Evolutionary conservation across 2,113 vertebrate genomes (phyloP).

Genomic region (Micronycteris hirsuta): DNA sequence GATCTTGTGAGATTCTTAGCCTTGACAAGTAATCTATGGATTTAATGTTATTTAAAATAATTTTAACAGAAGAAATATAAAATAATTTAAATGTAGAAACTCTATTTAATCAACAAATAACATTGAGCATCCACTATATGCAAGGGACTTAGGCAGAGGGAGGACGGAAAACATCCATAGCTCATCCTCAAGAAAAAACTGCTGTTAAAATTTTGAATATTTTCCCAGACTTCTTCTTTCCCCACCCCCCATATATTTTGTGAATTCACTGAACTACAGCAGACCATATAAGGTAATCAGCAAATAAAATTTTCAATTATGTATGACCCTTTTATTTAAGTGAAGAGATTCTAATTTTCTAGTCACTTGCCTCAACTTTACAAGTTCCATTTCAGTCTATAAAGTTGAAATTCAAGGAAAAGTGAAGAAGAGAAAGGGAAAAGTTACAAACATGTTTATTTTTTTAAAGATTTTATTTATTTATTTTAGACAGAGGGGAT

Average conservation of each 20-base stretch:
- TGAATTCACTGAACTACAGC: background rate
- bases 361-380: background rate
- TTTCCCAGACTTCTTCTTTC: background rate
- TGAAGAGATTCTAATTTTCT: background rate
- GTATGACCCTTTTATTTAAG: background rate
- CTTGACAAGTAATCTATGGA: background rate
- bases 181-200: background rate
- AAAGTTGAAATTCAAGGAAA: constrained; percentile 14
- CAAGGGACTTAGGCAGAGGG: background rate
- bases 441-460: background rate
- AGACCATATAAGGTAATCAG: background rate
- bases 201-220: background rate
- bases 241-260: background rate
- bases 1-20: background rate
- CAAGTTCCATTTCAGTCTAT: background rate
- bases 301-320: background rate
- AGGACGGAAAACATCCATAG: background rate
- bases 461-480: no score
- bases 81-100: background rate
- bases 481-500: no score
- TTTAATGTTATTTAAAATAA: background rate
- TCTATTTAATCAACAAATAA: background rate
- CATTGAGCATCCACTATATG: background rate
- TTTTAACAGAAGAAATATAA: background rate
- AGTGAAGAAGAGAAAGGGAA: background rate